These are phyloP conservation scores for Sebastolobus altivelis DNA, from an alignment of 2,797 vertebrate species.

Conservation along the genomic window DNA sequence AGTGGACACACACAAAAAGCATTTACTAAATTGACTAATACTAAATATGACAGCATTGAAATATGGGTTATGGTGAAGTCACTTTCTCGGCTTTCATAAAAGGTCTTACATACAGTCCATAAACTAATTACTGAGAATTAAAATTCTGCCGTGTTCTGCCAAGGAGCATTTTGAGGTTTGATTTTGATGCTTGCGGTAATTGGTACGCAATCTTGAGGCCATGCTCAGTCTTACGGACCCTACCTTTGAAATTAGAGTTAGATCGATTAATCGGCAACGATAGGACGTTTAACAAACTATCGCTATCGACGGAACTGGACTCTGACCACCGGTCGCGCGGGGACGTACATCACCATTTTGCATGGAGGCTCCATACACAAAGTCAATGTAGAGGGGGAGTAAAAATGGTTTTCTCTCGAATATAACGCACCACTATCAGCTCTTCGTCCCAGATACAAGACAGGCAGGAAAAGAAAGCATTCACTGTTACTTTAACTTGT, in stretches of 20 bases:
- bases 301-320: background rate
- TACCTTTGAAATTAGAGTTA: background rate
- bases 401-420: background rate
- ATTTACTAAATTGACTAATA: background rate
- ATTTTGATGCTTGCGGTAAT: background rate
- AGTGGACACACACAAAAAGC: background rate
- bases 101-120: background rate
- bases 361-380: background rate
- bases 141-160: background rate
- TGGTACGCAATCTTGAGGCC: background rate
- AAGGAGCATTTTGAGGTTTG: background rate
- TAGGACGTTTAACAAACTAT: background rate
- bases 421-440: background rate
- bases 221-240: background rate
- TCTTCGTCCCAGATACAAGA: background rate
- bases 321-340: background rate
- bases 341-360: background rate
- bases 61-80: background rate
- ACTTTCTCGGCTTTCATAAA: background rate
- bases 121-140: background rate
- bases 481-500: background rate
- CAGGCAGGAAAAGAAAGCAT: background rate
- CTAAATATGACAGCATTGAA: background rate
- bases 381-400: background rate
- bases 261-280: background rate